A percentile compares a stretch with the other conserved stretches of the same genome.
These are phyloP conservation scores for Pseudolycoriella hygida DNA, from an alignment of 2,888 invertebrate species.

Conservation along the genomic window DNA sequence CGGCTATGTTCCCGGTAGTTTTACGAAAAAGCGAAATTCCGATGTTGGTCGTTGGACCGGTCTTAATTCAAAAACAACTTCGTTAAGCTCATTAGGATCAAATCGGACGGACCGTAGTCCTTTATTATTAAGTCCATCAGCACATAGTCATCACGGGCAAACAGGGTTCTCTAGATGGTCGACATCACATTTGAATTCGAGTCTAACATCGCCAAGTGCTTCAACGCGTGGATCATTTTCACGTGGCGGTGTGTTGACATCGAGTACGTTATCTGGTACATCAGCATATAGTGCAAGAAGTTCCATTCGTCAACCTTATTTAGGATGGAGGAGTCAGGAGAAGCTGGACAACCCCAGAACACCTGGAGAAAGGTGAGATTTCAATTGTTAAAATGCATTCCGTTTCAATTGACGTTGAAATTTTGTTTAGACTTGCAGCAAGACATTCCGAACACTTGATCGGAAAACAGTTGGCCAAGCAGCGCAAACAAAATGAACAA, in stretches of 20 bases:
- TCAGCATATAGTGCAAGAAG: conserved; percentile 32
- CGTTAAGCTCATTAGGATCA: conserved; percentile 55
- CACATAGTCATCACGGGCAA: conserved; percentile 30
- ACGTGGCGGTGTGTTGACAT: conserved; percentile 32
- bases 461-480: conserved; percentile 9
- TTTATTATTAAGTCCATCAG: conserved; percentile 27
- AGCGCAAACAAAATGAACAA: conserved; percentile 22
- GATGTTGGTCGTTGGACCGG: conserved; percentile 46
- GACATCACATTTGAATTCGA: conserved; percentile 55
- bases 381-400: not conserved
- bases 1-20: conserved; percentile 49
- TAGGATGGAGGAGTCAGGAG: conserved; percentile 81
- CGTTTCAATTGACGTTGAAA: too few species aligned
- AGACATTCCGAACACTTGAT: conserved; percentile 13
- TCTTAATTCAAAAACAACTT: conserved; percentile 71
- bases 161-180: conserved; percentile 37
- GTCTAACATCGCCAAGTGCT: conserved; percentile 54
- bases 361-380: conserved; percentile 57
- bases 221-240: conserved; percentile 55
- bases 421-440: conserved; percentile 42
- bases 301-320: conserved; percentile 72
- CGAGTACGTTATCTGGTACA: conserved; percentile 38
- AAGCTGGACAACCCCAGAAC: conserved; percentile 62
- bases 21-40: conserved; percentile 61
- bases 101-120: conserved; percentile 30